A percentile compares a stretch with the other conserved stretches of the same genome.
Conservation (phyloP, 1,140 invertebrate genomes). For the Nymphalis io region DNA sequence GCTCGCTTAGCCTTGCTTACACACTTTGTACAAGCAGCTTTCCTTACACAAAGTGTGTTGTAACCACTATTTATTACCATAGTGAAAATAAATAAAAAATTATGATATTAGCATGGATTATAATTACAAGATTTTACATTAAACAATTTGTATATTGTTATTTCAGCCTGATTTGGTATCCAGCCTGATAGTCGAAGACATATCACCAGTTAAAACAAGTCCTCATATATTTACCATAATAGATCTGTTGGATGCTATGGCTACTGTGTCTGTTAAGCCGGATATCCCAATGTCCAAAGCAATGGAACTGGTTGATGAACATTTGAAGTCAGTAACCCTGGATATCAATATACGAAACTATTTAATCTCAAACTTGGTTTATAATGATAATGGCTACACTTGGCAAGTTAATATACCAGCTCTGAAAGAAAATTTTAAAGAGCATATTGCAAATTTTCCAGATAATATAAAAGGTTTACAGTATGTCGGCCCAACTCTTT, state of each 20-base stretch:
- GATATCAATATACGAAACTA: slow-evolving; percentile 83
- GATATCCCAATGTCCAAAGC: slow-evolving; percentile 85
- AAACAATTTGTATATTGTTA: neutral
- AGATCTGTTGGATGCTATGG: slow-evolving; percentile 85
- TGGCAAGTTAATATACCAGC: slow-evolving; percentile 89
- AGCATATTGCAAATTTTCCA: slow-evolving; percentile 85
- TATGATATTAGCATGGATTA: too few relatives aligned
- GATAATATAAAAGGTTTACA: slow-evolving; percentile 67
- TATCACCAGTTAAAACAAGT: slow-evolving; percentile 87
- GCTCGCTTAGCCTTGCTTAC: too few relatives aligned
- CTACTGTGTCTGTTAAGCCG: slow-evolving; percentile 81
- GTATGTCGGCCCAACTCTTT: slow-evolving; percentile 87
- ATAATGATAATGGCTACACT: slow-evolving; percentile 82
- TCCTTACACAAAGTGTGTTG: too few relatives aligned
- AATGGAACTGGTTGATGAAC: slow-evolving; percentile 82
- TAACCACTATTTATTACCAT: too few relatives aligned
- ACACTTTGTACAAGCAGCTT: too few relatives aligned
- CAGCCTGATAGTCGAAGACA: slow-evolving; percentile 91
- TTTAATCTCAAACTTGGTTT: slow-evolving; percentile 88
- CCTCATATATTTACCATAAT: slow-evolving; percentile 84
- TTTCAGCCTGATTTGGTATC: slow-evolving; percentile 89
- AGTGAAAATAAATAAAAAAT: too few relatives aligned
- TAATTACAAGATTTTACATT: too few relatives aligned
- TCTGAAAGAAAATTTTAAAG: slow-evolving; percentile 83
- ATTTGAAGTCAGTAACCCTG: slow-evolving; percentile 64